These are phyloP conservation scores for Simalia tracyae DNA, from an alignment of 2,797 vertebrate genomes.

Conservation along the genomic window DNA sequence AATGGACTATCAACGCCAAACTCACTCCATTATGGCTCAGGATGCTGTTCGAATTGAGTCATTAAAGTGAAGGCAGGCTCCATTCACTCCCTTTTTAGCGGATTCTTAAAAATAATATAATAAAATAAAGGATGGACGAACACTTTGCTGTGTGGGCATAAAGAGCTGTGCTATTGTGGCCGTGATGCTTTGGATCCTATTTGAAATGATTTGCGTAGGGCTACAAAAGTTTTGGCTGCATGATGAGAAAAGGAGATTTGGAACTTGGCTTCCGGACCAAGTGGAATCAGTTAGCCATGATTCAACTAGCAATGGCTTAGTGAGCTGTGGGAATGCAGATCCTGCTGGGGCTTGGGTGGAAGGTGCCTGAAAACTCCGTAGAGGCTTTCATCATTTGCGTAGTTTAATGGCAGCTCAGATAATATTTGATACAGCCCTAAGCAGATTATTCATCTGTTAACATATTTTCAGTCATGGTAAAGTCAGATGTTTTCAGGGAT, in stretches of 20 bases:
- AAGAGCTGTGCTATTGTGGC: background rate
- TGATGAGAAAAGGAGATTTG: background rate
- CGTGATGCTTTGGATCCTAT: background rate
- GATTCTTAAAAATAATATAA: background rate
- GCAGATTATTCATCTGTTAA: no score
- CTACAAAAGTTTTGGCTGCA: background rate
- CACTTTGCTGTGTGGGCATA: background rate
- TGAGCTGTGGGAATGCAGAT: no score
- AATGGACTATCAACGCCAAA: background rate
- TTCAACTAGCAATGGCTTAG: background rate
- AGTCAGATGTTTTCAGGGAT: no score
- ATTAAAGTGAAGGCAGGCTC: background rate
- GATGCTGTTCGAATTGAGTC: background rate
- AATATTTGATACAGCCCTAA: no score
- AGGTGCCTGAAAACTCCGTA: no score
- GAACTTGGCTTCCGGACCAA: background rate
- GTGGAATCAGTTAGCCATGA: background rate
- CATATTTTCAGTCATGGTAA: no score
- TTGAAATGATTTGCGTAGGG: background rate
- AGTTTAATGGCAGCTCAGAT: no score
- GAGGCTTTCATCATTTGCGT: no score
- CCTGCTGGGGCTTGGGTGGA: no score
- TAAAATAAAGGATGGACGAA: background rate
- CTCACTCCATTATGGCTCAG: background rate
- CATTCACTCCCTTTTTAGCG: background rate